Evolutionary conservation across 2,113 vertebrate species (phyloP).

Genomic region (Vulpes lagopus): DNA sequence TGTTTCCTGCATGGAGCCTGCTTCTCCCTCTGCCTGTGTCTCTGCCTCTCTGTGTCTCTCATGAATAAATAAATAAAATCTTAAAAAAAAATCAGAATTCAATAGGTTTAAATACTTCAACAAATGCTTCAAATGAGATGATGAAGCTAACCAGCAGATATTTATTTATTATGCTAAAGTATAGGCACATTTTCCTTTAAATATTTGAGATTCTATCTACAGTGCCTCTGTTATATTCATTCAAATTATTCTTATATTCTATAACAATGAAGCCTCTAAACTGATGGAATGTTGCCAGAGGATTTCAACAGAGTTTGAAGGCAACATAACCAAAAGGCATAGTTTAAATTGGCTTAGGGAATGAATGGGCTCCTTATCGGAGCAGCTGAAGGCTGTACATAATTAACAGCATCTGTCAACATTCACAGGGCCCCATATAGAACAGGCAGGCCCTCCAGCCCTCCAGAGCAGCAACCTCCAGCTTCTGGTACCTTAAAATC

Average conservation of each 20-base stretch:
- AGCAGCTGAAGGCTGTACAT: slow-evolving; percentile 80
- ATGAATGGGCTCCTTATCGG: slow-evolving; percentile 84
- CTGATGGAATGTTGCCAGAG: slow-evolving; percentile 70
- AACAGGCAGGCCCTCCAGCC: slow-evolving; percentile 70
- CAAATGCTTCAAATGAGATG: background rate
- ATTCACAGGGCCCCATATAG: slow-evolving; percentile 48
- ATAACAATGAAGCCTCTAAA: slow-evolving; percentile 78
- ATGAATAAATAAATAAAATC: too few species aligned
- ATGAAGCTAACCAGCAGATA: background rate
- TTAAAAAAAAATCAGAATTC: background rate
- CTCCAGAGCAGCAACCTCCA: slow-evolving; percentile 53
- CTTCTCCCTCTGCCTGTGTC: too few species aligned
- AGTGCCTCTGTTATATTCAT: slow-evolving; percentile 67
- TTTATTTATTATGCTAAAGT: slow-evolving; percentile 29
- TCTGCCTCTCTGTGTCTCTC: too few species aligned
- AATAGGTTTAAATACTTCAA: background rate
- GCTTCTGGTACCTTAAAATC: slow-evolving; percentile 72
- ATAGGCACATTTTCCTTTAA: slow-evolving; percentile 66
- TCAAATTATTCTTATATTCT: slow-evolving; percentile 64
- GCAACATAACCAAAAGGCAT: slow-evolving; percentile 75
- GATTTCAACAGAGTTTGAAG: slow-evolving; percentile 71
- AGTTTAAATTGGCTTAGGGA: slow-evolving; percentile 73
- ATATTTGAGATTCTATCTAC: slow-evolving; percentile 62
- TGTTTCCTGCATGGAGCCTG: too few species aligned
- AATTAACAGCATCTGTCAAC: slow-evolving; percentile 76